Conservation (phyloP, 2,888 invertebrate genomes). For the Netelia virgata region DNA sequence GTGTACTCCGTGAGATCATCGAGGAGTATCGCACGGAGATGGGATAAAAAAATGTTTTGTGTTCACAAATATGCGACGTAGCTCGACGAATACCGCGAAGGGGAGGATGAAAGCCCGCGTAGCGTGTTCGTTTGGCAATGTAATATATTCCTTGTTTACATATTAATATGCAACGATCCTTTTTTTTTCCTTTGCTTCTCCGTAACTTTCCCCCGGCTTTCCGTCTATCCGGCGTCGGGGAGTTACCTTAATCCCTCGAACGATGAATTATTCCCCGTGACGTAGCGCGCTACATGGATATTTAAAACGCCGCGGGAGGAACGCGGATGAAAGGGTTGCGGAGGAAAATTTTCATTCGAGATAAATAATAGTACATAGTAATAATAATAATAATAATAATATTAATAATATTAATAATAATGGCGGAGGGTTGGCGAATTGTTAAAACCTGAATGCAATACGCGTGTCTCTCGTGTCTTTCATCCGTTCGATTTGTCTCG, state of each 20-base stretch:
- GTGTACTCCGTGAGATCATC: background rate
- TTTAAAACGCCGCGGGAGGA: background rate
- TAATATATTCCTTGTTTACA: slow-evolving; percentile 60
- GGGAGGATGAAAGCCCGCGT: slow-evolving; percentile 13
- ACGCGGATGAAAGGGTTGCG: slow-evolving; percentile 10
- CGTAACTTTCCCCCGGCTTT: slow-evolving; percentile 30
- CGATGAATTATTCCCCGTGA: slow-evolving; percentile 36
- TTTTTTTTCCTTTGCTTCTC: slow-evolving; percentile 18
- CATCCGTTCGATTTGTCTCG: no score
- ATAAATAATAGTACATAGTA: background rate
- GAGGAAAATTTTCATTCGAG: background rate
- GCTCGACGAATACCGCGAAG: background rate
- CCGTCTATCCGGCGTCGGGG: slow-evolving; percentile 5
- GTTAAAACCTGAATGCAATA: background rate
- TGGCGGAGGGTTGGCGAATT: slow-evolving; percentile 16
- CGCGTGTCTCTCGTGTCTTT: no score
- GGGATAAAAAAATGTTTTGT: slow-evolving; percentile 23
- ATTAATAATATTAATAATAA: background rate
- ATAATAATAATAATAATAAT: background rate
- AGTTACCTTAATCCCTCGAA: slow-evolving; percentile 47
- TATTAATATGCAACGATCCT: slow-evolving; percentile 58
- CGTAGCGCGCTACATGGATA: background rate
- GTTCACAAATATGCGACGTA: background rate
- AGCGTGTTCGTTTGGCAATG: slow-evolving; percentile 14
- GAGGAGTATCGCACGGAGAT: background rate